Evolutionary conservation across 2,113 vertebrate species (phyloP), one percentile per base, ranked within the genome.

Genomic region (Aspiorhynchus laticeps): DNA sequence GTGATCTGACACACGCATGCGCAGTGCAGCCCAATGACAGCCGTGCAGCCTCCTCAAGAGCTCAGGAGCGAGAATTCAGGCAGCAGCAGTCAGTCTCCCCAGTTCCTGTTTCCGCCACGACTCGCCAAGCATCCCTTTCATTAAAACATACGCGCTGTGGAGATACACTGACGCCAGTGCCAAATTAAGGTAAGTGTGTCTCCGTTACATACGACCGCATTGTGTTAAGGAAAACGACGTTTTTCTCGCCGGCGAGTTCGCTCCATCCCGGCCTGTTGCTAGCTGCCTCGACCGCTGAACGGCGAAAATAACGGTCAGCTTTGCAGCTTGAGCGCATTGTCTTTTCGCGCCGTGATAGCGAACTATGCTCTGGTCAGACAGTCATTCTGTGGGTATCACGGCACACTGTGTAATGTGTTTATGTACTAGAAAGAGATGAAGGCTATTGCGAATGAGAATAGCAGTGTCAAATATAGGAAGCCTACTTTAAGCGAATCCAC

Each of bases 261-360:
- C 78, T 90, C 83, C 85, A 86, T 88, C 87, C 88, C 83, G 91
- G 91, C 91, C 91, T 91, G 91, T 90, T 91, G 91, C 88, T 90
- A 87, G 87, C 77, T 76, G 59, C 80, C 79, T 80, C 56, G 84
- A 28, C 84, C 33, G 84, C 81, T 80, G 46, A 87, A 80, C 53
- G 65, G 59, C 9, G n/a, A 73, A 77, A 73, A 89, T 88, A 91
- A 88, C 88, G 88, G 88, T 80, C 85, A 84, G 76, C 63, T 59
- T 71, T 74, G 81, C 89, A 36, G 80, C 79, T 88, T 80, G 79
- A 85, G 36, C 53, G 26, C 8, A 38, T 71, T 87, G 59, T 76
- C 71, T 76, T 84, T 73, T 74, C 24, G 31, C 33, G 48, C 69
- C 67, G 69, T 17, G 67, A 75, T 36, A 51, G 19, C 9, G 41